Evolutionary conservation across 2,888 invertebrate species (phyloP), one percentile per base, ranked within the genome.

Genomic region (Tachystola acroxantha): DNA sequence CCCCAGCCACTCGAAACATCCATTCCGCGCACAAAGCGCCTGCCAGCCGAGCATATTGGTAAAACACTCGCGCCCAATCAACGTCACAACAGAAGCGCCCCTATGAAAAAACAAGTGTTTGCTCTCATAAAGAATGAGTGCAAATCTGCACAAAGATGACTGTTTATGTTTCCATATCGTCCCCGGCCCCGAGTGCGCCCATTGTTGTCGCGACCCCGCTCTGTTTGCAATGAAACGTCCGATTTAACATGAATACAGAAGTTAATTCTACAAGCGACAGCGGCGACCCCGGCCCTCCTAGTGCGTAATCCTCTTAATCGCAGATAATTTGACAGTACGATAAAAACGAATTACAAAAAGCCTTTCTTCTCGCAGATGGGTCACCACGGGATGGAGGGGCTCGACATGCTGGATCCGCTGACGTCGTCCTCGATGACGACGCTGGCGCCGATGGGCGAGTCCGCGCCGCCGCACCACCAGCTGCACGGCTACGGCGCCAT

Each of bases 331-430:
- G 79, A 59, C 77, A 77, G 77, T 76, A 73, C 52, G 71, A 73
- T 78, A 71, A 74, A 74, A 78, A 71, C 66, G 73, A 79, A 75
- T 75, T 81, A 67, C 78, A 79, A 81, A 57, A 68, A 78, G 76
- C 71, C 70, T 57, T 76, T 82, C 57, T 82, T 71, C 64, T 70
- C 80, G 34, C 91, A 96, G 96, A 96, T 97, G 96, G 91, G 93
- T 42, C 96, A 95, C 70, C 94, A 94, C 57, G 93, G 94, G 34
- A 96, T 96, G 96, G 96, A 96, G 73, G 95, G 96, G 9, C 82
- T 97, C 60, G 96, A 96, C 72, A 96, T 96, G 95, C 81, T 97
- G 62, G 96, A 96, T 71, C 96, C 96, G 10, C 89, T 93, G 42
- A 90, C 91, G 0, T 93, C 95, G 25, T 93, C 94, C 36, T 94